These are phyloP conservation scores for Yponomeuta cagnagella DNA, from an alignment of 2,888 invertebrate genomes.

Conservation along the genomic window DNA sequence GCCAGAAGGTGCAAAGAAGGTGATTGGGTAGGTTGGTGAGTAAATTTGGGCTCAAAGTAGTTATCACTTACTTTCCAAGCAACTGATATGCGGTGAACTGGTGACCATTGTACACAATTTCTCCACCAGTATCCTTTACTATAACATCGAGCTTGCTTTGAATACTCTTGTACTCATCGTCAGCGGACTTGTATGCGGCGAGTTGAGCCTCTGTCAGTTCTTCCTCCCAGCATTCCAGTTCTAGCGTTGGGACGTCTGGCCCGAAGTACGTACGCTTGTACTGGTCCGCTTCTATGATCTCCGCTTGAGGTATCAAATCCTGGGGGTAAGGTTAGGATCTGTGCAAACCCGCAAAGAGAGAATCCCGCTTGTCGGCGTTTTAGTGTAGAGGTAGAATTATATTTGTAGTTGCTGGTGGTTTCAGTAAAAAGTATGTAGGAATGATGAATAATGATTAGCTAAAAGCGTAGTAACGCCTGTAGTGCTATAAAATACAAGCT, in stretches of 20 bases:
- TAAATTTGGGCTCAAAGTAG: neutral
- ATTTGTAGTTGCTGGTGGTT: neutral
- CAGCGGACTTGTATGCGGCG: constrained; percentile 77
- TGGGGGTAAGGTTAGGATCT: neutral
- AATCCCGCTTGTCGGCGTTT: too few species aligned
- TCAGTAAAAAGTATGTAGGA: neutral
- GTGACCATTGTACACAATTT: constrained; percentile 80
- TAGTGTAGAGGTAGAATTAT: neutral
- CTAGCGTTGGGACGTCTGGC: constrained; percentile 73
- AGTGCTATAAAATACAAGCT: neutral
- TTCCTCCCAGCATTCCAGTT: constrained; percentile 84
- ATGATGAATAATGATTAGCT: neutral
- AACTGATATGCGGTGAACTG: constrained; percentile 80
- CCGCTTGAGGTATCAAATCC: constrained; percentile 47
- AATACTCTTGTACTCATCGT: constrained; percentile 80
- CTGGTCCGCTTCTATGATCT: constrained; percentile 65
- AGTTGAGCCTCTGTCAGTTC: constrained; percentile 80
- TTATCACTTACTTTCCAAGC: constrained; percentile 68
- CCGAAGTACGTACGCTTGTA: constrained; percentile 68
- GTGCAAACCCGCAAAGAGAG: too few species aligned
- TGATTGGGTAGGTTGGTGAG: too few species aligned
- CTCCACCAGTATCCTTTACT: constrained; percentile 75
- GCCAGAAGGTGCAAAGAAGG: too few species aligned
- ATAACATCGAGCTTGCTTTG: constrained; percentile 77
- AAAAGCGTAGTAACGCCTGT: neutral